Evolutionary conservation across 2,888 invertebrate species (phyloP).

Genomic region (Ichneumoninae sp.): DNA sequence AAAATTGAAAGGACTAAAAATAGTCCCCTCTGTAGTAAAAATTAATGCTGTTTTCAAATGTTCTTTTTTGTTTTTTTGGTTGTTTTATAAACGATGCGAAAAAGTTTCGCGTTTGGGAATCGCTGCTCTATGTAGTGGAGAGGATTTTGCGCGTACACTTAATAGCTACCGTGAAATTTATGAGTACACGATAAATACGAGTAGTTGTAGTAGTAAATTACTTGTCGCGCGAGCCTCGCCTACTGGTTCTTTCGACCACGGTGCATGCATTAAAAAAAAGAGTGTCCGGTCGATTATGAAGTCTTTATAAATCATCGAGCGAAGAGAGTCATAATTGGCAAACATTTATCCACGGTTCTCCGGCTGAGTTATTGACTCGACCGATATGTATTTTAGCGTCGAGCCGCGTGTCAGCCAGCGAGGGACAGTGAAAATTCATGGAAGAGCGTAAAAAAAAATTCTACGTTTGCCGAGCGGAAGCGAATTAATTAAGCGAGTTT

Average conservation of each 20-base stretch:
- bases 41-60: not conserved
- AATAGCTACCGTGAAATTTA: not conserved
- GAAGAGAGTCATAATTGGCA: conserved; percentile 4
- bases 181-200: conserved; percentile 2
- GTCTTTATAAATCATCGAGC: conserved; percentile 14
- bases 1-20: not conserved
- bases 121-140: conserved; percentile 3
- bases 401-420: not conserved
- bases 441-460: not conserved
- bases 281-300: not conserved
- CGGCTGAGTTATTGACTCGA: conserved; percentile 2
- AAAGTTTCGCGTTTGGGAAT: conserved; percentile 4
- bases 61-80: not conserved
- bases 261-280: not conserved
- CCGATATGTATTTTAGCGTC: conserved; percentile 11
- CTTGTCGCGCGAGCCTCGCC: conserved; percentile 8
- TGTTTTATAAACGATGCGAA: not conserved
- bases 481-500: conserved; percentile 23
- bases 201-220: conserved; percentile 25
- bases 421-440: not conserved
- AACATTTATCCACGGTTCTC: conserved; percentile 3
- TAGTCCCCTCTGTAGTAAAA: not conserved
- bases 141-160: conserved; percentile 2
- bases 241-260: not conserved
- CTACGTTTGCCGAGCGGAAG: not conserved